Evolutionary conservation across 1,140 invertebrate genomes (phyloP).

Genomic region (Aphis craccivora): DNA sequence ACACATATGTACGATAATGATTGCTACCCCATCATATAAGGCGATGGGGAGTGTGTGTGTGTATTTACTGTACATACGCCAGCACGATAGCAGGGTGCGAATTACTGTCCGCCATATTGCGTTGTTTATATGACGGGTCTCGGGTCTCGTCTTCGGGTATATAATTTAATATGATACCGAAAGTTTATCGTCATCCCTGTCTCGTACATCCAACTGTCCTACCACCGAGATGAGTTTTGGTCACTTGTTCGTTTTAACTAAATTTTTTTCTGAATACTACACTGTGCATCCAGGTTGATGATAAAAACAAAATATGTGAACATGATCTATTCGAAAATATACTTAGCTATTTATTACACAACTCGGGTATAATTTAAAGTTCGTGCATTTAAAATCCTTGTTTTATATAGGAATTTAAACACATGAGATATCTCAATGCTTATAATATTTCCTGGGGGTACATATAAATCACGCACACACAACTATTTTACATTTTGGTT

Average conservation of each 20-base stretch:
- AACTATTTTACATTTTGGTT: neutral
- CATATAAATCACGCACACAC: no score
- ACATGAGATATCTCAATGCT: neutral
- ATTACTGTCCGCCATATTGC: constrained; percentile 6
- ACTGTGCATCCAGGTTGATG: neutral
- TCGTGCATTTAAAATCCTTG: no score
- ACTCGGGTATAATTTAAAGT: no score
- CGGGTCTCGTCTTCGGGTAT: neutral
- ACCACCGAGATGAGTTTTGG: neutral
- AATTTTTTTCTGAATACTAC: neutral
- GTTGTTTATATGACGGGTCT: constrained; percentile 14
- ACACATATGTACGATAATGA: neutral
- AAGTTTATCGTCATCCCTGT: constrained; percentile 17
- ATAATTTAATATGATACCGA: neutral
- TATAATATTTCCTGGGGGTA: neutral
- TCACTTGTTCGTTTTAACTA: neutral
- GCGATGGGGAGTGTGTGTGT: neutral
- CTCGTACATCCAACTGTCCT: neutral
- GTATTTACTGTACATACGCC: no score
- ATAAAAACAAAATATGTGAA: neutral
- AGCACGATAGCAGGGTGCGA: neutral
- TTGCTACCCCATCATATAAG: neutral
- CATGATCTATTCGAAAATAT: neutral
- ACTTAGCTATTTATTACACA: neutral
- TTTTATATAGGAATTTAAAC: neutral